These are phyloP conservation scores for Clunio marinus DNA, from an alignment of 2,888 invertebrate species.

Conservation along the genomic window DNA sequence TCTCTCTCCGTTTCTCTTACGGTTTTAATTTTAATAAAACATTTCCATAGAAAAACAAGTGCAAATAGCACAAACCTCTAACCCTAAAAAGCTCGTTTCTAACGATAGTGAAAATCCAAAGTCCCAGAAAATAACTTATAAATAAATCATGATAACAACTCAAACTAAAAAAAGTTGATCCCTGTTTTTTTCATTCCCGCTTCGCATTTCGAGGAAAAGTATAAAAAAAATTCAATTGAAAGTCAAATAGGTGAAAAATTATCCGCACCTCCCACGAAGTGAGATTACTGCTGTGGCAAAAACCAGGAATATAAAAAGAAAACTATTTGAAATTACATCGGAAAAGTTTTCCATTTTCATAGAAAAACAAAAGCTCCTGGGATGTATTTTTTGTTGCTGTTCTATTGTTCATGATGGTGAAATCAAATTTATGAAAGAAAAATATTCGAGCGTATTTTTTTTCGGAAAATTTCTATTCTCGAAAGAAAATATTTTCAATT, in stretches of 20 bases:
- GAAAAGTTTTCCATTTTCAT: background rate
- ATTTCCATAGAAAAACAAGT: no score
- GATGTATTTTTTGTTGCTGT: no score
- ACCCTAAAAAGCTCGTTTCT: no score
- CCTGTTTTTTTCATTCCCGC: no score
- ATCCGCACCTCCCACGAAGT: background rate
- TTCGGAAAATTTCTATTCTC: no score
- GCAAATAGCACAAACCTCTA: no score
- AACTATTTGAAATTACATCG: constrained; percentile 1
- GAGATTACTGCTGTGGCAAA: background rate
- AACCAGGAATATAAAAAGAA: background rate
- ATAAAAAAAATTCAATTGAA: background rate
- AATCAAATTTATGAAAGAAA: background rate
- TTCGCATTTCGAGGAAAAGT: background rate
- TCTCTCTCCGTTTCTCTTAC: no score
- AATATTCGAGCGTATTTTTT: no score
- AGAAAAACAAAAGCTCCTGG: background rate
- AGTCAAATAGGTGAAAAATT: constrained; percentile 9
- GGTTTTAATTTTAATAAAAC: no score
- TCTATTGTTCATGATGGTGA: background rate
- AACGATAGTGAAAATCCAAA: no score
- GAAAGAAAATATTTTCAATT: no score
- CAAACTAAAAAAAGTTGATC: background rate
- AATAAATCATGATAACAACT: background rate
- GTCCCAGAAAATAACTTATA: background rate